Evolutionary conservation across 2,113 vertebrate species (phyloP).

Genomic region (Podarcis cretensis): DNA sequence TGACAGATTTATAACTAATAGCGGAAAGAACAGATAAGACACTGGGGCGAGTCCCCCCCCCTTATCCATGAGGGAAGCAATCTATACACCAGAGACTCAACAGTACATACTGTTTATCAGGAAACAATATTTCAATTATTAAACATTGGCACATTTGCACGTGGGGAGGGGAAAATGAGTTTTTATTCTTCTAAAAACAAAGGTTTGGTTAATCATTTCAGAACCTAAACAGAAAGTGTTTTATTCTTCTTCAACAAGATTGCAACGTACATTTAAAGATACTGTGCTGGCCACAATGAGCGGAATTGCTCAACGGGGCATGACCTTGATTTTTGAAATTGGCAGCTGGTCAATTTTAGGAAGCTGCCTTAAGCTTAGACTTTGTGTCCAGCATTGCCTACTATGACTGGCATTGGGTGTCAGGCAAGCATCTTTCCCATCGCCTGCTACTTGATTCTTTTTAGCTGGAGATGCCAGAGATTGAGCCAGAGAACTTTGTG

Average conservation of each 20-base stretch:
- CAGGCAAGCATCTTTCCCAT: background rate
- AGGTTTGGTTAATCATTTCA: background rate
- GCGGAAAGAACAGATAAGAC: background rate
- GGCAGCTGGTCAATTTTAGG: background rate
- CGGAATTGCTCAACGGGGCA: background rate
- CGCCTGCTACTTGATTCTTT: background rate
- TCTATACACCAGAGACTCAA: background rate
- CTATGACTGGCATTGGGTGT: background rate
- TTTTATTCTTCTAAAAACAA: background rate
- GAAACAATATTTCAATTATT: background rate
- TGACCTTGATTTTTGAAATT: background rate
- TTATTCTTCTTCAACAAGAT: background rate
- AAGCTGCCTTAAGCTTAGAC: background rate
- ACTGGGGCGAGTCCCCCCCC: background rate
- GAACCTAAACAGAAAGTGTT: background rate
- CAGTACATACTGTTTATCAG: background rate
- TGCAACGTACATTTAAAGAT: background rate
- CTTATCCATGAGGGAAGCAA: background rate
- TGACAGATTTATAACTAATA: constrained; percentile 18
- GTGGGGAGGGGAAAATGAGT: background rate
- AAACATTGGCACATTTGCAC: background rate
- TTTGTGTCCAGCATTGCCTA: background rate
- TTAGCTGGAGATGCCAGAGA: background rate
- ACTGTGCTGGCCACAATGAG: background rate
- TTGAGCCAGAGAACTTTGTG: background rate